A percentile compares a stretch with the other conserved stretches of the same genome.
Evolutionary conservation across 2,113 vertebrate species (phyloP).

Genomic region (Microcebus tavaratra): DNA sequence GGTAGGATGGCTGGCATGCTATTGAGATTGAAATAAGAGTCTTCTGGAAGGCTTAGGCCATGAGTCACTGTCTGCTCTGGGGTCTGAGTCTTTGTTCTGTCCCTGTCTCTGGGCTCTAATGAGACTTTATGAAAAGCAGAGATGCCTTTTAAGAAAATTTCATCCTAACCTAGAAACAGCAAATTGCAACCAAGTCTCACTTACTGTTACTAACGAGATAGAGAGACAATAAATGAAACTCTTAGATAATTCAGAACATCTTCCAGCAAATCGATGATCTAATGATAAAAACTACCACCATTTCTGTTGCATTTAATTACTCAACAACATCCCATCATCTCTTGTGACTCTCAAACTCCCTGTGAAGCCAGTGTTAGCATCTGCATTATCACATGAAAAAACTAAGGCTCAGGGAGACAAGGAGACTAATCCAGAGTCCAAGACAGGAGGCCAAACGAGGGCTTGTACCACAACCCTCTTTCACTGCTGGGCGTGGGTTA

Average conservation of each 20-base stretch:
- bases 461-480: neutral
- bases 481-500: neutral
- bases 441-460: neutral
- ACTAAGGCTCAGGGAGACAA: neutral
- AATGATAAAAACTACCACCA: neutral
- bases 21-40: neutral
- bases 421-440: neutral
- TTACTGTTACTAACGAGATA: slow-evolving; percentile 1
- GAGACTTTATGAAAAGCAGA: slow-evolving; percentile 56
- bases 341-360: neutral
- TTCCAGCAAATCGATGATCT: neutral
- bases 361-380: neutral
- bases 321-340: neutral
- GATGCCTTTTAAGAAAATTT: slow-evolving; percentile 50
- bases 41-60: neutral
- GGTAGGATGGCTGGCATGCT: neutral
- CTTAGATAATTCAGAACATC: slow-evolving; percentile 29
- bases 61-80: neutral
- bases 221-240: slow-evolving; percentile 33
- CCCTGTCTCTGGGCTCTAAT: slow-evolving; percentile 27
- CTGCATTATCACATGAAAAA: neutral
- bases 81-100: neutral
- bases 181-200: slow-evolving; percentile 50
- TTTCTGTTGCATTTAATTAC: neutral
- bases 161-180: slow-evolving; percentile 25